Evolutionary conservation across 2,797 vertebrate species (phyloP).

Genomic region (Lacerta viridis): DNA sequence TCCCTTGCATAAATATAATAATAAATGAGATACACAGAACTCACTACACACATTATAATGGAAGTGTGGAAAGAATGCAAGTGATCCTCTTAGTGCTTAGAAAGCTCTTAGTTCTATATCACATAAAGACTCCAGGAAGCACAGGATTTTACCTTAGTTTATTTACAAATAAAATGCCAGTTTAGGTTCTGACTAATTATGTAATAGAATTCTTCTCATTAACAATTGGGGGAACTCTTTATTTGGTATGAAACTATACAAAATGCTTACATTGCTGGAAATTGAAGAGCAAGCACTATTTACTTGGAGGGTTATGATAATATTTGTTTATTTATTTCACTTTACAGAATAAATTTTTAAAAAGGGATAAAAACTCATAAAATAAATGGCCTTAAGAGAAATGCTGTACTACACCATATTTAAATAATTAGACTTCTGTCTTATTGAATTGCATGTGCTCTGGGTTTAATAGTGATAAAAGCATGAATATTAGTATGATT

Average conservation of each 20-base stretch:
- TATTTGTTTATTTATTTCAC: conserved; percentile 67
- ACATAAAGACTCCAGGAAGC: background rate
- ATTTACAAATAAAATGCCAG: background rate
- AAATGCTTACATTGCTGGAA: conserved; percentile 64
- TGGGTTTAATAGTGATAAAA: conserved; percentile 78
- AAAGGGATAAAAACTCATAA: conserved; percentile 71
- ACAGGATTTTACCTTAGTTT: background rate
- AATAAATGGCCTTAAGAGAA: conserved; percentile 71
- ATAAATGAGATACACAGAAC: background rate
- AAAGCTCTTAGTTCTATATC: conserved; percentile 5
- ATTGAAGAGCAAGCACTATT: conserved; percentile 64
- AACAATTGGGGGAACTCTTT: conserved; percentile 45
- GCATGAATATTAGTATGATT: conserved; percentile 82
- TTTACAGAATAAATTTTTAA: conserved; percentile 72
- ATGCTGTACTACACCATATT: conserved; percentile 78
- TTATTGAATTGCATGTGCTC: conserved; percentile 75
- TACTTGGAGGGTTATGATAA: conserved; percentile 62
- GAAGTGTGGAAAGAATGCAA: background rate
- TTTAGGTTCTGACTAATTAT: conserved; percentile 7
- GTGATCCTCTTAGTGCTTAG: background rate
- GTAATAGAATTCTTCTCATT: conserved; percentile 54
- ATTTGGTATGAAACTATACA: conserved; percentile 52
- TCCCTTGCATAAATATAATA: background rate
- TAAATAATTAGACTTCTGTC: conserved; percentile 85
- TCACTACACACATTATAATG: background rate